These are phyloP conservation scores for Sylvilagus bachmani DNA, from an alignment of 2,113 vertebrate species.

Conservation along the genomic window DNA sequence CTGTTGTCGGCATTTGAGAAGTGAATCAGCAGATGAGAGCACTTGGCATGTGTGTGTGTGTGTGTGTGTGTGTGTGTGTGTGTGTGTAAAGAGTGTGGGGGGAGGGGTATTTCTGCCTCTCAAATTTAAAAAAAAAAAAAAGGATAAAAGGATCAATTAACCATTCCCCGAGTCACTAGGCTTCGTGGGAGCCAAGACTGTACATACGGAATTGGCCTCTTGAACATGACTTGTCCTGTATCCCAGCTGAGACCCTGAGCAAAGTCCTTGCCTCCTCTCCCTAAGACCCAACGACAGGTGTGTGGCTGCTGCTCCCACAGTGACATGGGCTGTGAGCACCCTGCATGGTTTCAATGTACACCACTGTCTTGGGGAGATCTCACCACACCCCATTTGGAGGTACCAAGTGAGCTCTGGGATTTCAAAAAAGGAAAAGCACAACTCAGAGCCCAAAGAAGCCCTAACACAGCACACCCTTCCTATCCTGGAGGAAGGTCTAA, in stretches of 20 bases:
- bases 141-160: background rate
- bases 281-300: background rate
- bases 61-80: too few relatives aligned
- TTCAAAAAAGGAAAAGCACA: slow-evolving; percentile 1
- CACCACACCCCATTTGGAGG: background rate
- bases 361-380: background rate
- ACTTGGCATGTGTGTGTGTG: too few relatives aligned
- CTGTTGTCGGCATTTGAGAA: too few relatives aligned
- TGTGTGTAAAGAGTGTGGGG: too few relatives aligned
- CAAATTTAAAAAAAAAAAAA: too few relatives aligned
- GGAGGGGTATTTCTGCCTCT: too few relatives aligned
- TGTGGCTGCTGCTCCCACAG: background rate
- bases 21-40: too few relatives aligned
- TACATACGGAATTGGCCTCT: background rate
- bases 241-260: background rate
- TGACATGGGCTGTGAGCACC: too few relatives aligned
- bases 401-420: background rate
- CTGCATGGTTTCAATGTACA: background rate
- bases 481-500: background rate
- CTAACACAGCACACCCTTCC: background rate
- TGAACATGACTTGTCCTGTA: background rate
- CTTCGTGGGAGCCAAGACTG: background rate
- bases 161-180: background rate
- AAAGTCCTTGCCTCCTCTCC: background rate
- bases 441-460: background rate